Evolutionary conservation across 2,888 invertebrate species (phyloP), one percentile per base, ranked within the genome.

Genomic region (Trachelus tabidus): DNA sequence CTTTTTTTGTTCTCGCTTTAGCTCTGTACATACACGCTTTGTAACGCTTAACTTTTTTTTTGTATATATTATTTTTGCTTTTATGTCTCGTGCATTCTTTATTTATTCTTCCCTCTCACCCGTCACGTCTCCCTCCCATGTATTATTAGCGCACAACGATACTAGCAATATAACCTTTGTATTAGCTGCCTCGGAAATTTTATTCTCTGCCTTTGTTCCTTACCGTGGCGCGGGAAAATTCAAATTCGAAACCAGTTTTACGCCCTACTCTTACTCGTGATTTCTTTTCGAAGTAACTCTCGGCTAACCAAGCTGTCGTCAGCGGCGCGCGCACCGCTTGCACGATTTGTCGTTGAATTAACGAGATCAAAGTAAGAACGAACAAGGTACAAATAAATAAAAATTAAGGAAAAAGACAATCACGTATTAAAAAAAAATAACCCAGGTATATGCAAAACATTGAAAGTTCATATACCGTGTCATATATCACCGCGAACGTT

Each of bases 11-110:
- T 56, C 56, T 56, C 56, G 23, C 56, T 56, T 85, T 87, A 87
- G 78, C 85, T 87, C 84, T 86, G 85, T 85, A 89, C 82, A 85
- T 56, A 56, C 23, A 9, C 56, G 56, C 56, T 9, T 56, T 23
- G 56, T 56, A 23, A 56, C 23, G 56, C 56, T 35, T 12, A 12
- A 35, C 35, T 56, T 56, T 56, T 40, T 9, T 15, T 56, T 56
- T 56, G 40, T 56, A 56, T 56, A 56, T 56, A 56, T 23, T 56
- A 56, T 23, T 56, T 56, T 56, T 56, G 56, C 56, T 23, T 56
- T 56, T 56, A 9, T 23, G 56, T 56, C 56, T 56, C 56, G 56
- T 56, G 56, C 56, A 71, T 71, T 12, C 9, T 71, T 71, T 71
- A 9, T 71, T 71, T 71, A 33, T 30, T 33, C 34, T 12, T 71